Conservation (phyloP, 2,888 invertebrate species). For the Epinotia brunnichana region DNA sequence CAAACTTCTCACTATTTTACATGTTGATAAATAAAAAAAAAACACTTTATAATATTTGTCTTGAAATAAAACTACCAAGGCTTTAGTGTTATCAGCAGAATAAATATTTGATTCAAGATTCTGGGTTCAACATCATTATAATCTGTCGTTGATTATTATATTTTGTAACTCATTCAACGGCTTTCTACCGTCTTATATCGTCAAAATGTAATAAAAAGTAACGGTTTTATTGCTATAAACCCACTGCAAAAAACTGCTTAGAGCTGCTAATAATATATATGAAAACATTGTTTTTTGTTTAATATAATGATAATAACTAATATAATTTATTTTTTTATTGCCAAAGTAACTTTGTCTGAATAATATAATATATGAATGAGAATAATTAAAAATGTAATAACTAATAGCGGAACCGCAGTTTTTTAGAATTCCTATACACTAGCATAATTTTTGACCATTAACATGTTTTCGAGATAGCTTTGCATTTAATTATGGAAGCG, state of each 20-base stretch:
- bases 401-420: background rate
- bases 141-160: conserved; percentile 15
- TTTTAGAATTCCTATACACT: background rate
- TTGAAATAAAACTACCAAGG: conserved; percentile 4
- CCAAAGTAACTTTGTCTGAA: no score
- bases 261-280: no score
- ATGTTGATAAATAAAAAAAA: background rate
- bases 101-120: conserved; percentile 28
- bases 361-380: background rate
- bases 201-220: background rate
- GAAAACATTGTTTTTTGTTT: no score
- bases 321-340: no score
- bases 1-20: background rate
- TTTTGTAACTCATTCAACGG: background rate
- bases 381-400: conserved; percentile 1
- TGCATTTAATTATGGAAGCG: conserved; percentile 13
- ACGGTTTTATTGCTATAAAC: background rate
- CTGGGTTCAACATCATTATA: conserved; percentile 1
- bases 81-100: conserved; percentile 11
- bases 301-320: no score
- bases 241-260: no score
- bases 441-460: conserved; percentile 9
- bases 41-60: background rate
- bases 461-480: conserved; percentile 9
- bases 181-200: background rate